Evolutionary conservation across 1,140 invertebrate species (phyloP).

Genomic region (Scaptomyza montana): DNA sequence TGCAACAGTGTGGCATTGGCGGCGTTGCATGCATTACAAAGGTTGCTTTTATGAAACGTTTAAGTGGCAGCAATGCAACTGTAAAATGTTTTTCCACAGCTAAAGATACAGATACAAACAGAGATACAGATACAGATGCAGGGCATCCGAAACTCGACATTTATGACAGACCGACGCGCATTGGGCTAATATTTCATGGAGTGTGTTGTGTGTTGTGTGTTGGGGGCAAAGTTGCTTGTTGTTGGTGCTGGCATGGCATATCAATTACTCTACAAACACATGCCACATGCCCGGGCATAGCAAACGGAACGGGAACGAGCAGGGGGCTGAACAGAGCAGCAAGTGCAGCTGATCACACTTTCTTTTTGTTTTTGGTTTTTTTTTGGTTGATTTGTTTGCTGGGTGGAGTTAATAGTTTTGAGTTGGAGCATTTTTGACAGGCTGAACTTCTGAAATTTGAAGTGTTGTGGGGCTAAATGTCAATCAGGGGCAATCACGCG

Average conservation of each 20-base stretch:
- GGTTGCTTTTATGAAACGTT: slow-evolving; percentile 82
- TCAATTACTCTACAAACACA: slow-evolving; percentile 80
- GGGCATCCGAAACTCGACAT: slow-evolving; percentile 36
- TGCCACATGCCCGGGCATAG: slow-evolving; percentile 39
- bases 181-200: slow-evolving; percentile 77
- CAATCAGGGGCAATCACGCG: slow-evolving; percentile 59
- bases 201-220: slow-evolving; percentile 28
- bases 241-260: slow-evolving; percentile 61
- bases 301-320: slow-evolving; percentile 4
- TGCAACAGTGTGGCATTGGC: slow-evolving; percentile 9
- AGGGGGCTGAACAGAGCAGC: slow-evolving; percentile 12
- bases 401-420: slow-evolving; percentile 6
- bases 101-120: slow-evolving; percentile 53
- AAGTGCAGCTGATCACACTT: slow-evolving; percentile 80
- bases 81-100: slow-evolving; percentile 72
- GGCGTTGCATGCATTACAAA: slow-evolving; percentile 69
- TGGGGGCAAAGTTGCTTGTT: slow-evolving; percentile 41
- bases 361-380: not conserved
- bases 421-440: slow-evolving; percentile 61
- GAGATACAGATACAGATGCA: slow-evolving; percentile 28
- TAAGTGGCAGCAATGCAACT: slow-evolving; percentile 78
- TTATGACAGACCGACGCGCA: slow-evolving; percentile 71
- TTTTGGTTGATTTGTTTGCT: too few species aligned
- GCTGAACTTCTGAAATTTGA: slow-evolving; percentile 47
- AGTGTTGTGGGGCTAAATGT: slow-evolving; percentile 52